Conservation (phyloP, 2,888 invertebrate genomes). For the Desoria tigrina region DNA sequence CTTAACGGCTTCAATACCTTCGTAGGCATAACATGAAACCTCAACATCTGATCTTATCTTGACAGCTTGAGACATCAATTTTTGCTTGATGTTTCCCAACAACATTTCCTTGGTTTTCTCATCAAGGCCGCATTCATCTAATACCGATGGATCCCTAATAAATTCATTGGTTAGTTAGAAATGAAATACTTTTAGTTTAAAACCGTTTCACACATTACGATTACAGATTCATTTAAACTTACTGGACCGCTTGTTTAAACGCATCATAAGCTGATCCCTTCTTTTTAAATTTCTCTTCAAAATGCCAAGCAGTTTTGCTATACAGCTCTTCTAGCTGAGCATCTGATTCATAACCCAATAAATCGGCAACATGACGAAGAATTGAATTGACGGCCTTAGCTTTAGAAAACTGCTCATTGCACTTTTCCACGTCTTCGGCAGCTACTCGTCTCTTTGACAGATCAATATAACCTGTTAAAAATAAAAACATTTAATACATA, state of each 20-base stretch:
- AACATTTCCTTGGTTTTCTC: slow-evolving; percentile 88
- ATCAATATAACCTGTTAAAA: slow-evolving; percentile 86
- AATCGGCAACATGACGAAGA: slow-evolving; percentile 92
- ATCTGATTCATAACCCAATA: slow-evolving; percentile 85
- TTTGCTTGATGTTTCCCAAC: slow-evolving; percentile 89
- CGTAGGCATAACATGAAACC: slow-evolving; percentile 93
- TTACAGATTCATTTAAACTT: slow-evolving; percentile 54
- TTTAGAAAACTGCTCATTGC: slow-evolving; percentile 97
- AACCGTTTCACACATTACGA: not conserved
- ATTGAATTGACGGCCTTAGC: slow-evolving; percentile 98
- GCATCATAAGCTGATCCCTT: slow-evolving; percentile 96
- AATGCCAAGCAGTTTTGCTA: slow-evolving; percentile 95
- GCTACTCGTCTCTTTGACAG: slow-evolving; percentile 98
- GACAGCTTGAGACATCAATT: slow-evolving; percentile 94
- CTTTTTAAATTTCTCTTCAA: slow-evolving; percentile 94
- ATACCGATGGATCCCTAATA: slow-evolving; percentile 87
- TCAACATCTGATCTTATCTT: slow-evolving; percentile 92
- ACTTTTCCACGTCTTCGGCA: slow-evolving; percentile 95
- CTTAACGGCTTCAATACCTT: slow-evolving; percentile 98
- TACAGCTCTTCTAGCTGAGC: slow-evolving; percentile 93
- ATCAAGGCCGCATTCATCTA: slow-evolving; percentile 94
- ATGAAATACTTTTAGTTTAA: not conserved
- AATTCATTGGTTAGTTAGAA: no score
- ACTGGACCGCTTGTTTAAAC: slow-evolving; percentile 97
- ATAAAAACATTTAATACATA: slow-evolving; percentile 25